Base-by-base conservation (phyloP, 2,113 vertebrate genomes). In the Mormyrus iriodes region DNA sequence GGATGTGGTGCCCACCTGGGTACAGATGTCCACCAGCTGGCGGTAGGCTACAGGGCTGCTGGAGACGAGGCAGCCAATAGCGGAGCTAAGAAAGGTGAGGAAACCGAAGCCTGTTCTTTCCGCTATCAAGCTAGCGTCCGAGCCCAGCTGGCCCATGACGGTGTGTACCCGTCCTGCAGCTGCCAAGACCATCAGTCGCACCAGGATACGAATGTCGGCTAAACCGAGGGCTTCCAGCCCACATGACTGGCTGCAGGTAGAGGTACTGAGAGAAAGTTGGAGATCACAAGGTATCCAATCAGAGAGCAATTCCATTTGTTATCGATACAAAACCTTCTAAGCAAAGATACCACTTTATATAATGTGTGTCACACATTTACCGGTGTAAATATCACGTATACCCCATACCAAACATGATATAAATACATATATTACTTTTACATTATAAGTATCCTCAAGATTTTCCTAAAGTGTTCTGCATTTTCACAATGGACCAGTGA, bases 1-100 rank as follows among this genome's bases (percentile, higher is more conserved):
- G 6, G 48, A 58, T 3, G 61, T 42, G 35, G 52, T 21, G 3
- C 90, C 88, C 90, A 96, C 96, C 95, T 95, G 96, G 88, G 96
- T 97, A 89, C 96, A 97, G 91, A 96, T 95, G 90, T 96, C 95
- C 90, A 97, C 94, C 1, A 97, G 94, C 90, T 96, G 94, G 85
- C 94, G 94, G 91, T 95, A 95, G 24, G 96, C 95, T 31, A 93
- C 53, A 2, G 95, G 92, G 88, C 94, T 96, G 84, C 95, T 96
- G 39, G 95, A 95, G 86, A 96, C 94, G 85, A 97, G 93, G 7
- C 93, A 95, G 90, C 95, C 95, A 12, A 96, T 96, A 46, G 96
- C 96, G 31, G 96, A 94, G 83, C 95, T 95, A 31, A 96, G 94
- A 90, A 96, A 96, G 79, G 93, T 93, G 87, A 96, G 93, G 90